phyloP scores from a whole-genome alignment of 2,888 invertebrate genomes.

The Scotopteryx bipunctaria region DNA sequence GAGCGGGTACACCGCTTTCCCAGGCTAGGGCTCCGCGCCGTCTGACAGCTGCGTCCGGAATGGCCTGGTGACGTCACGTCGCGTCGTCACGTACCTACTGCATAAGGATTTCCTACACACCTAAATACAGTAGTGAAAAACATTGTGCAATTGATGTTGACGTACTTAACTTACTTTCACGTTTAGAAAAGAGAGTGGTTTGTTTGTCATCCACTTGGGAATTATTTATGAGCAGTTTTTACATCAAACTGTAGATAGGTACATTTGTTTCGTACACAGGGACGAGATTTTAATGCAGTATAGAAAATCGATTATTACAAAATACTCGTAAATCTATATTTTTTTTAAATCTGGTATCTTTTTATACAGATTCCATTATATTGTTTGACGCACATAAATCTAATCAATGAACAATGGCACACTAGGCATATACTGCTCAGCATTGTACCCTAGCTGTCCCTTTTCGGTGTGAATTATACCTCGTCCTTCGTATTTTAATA shows the following conservation, averaged over 20 bases:
- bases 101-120: slow-evolving; percentile 21
- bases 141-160: slow-evolving; percentile 1
- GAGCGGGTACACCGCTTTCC: slow-evolving; percentile 63
- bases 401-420: slow-evolving; percentile 29
- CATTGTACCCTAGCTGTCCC: slow-evolving; percentile 26
- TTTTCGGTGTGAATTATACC: slow-evolving; percentile 28
- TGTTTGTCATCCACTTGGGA: too few species aligned
- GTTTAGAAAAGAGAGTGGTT: neutral
- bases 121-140: slow-evolving; percentile 18
- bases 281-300: too few species aligned
- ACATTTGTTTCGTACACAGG: too few species aligned
- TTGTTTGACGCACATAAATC: slow-evolving; percentile 20
- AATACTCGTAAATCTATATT: too few species aligned
- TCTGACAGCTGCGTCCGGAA: slow-evolving; percentile 51
- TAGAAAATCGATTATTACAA: too few species aligned
- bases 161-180: slow-evolving; percentile 9
- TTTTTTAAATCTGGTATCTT: too few species aligned
- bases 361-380: neutral
- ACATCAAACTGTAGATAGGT: too few species aligned
- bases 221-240: too few species aligned
- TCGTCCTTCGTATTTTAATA: slow-evolving; percentile 30
- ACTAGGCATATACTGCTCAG: slow-evolving; percentile 29
- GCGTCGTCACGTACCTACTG: too few species aligned
- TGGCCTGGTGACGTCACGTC: slow-evolving; percentile 28
- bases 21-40: slow-evolving; percentile 49